A percentile compares a stretch with the other conserved stretches of the same genome.
phyloP scores from a whole-genome alignment of 2,797 vertebrate genomes.

The Enteromius trimaculatus region DNA sequence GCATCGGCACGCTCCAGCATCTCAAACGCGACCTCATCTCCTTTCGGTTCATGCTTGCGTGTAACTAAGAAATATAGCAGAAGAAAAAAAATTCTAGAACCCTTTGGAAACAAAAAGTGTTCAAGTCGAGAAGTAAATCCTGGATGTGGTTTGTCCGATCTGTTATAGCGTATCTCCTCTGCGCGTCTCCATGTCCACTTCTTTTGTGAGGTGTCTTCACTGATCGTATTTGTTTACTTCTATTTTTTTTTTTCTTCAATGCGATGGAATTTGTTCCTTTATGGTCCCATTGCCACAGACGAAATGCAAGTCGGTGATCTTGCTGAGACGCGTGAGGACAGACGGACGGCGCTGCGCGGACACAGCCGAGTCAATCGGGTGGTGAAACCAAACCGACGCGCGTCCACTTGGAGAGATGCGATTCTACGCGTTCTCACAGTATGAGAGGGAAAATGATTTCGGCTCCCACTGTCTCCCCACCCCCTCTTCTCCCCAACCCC shows the following conservation, averaged over 20 bases:
- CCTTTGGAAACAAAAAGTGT: constrained; percentile 36
- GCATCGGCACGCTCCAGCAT: constrained; percentile 74
- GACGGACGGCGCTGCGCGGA: constrained; percentile 45
- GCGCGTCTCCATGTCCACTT: constrained; percentile 70
- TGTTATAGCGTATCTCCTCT: constrained; percentile 70
- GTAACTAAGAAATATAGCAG: constrained; percentile 44
- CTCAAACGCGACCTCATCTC: constrained; percentile 64
- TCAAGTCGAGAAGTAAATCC: constrained; percentile 64
- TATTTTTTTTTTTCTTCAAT: constrained; percentile 18
- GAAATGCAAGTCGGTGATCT: constrained; percentile 51
- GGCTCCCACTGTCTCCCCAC: constrained; percentile 55
- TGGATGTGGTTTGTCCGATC: constrained; percentile 40
- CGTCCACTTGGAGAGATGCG: constrained; percentile 66
- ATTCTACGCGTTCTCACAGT: constrained; percentile 66
- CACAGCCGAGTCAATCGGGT: constrained; percentile 51
- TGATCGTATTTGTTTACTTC: constrained; percentile 48
- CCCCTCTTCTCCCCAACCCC: constrained; percentile 47
- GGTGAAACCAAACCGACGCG: constrained; percentile 60
- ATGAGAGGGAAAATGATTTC: constrained; percentile 58
- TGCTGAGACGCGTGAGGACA: constrained; percentile 28
- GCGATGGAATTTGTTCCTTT: constrained; percentile 52
- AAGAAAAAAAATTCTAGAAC: constrained; percentile 8
- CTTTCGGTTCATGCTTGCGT: constrained; percentile 69
- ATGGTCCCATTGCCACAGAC: constrained; percentile 71
- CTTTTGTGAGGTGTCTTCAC: constrained; percentile 57